Base-by-base conservation (phyloP, 2,113 vertebrate genomes). In the Ctenodactylus gundi region DNA sequence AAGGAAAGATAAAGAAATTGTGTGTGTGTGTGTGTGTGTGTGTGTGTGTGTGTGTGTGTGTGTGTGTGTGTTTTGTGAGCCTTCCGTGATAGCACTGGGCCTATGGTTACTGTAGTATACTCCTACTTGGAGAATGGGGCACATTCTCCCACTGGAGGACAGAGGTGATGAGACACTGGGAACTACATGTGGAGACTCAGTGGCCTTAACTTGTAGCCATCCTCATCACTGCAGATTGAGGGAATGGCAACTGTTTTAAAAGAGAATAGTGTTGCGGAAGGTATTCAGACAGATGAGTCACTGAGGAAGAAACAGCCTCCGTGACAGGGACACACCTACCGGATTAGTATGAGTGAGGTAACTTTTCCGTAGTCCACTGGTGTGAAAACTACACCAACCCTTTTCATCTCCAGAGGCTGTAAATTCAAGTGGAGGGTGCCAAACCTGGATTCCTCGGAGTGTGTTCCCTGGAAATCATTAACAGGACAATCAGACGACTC, bases 311-410 rank as follows among this genome's bases (percentile, higher is more conserved):
- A 76, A 58, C 1, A 46, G 49, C 29, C n/a, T 27, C 73, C 0
- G 1, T 12, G 53, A 55, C 13, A n/a, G 67, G 92, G 86, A 51
- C n/a, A 95, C 78, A 95, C 97, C 89, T 98, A 99, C 99, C 99
- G 99, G 97, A 99, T 99, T 65, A 99, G 97, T 95, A 99, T 99
- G 96, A 99, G 97, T 11, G 99, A 99, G 81, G 98, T 97, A 86
- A 99, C 99, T 88, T 98, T 99, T 96, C 98, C 99, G 91, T 99
- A 99, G 97, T 99, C 99, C 31, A 98, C 94, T 0, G 99, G 99
- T 29, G 98, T 99, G 97, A 99, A 99, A 78, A 98, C 97, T 15
- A 99, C 98, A 23, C 99, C 98, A 17, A 99, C 95, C 78, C 98
- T 99, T 94, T 97, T 98, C 76, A 95, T 97, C 97, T 99, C 99